Percentiles rank a stretch among this genome's conserved stretches.
These are phyloP conservation scores for Hydriomena furcata DNA, from an alignment of 2,888 invertebrate species.

Conservation along the genomic window DNA sequence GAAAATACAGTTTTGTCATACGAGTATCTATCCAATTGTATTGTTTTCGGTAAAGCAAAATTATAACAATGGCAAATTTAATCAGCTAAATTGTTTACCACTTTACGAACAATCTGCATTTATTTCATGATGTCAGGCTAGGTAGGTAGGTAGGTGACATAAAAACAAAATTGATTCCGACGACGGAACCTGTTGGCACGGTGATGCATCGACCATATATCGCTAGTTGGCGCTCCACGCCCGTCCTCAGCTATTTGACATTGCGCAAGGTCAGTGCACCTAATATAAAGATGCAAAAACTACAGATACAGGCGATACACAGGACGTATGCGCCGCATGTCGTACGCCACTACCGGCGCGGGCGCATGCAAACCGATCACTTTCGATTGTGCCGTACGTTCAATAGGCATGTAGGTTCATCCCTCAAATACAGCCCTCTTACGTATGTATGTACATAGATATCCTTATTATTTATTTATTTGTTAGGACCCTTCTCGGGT, in stretches of 20 bases:
- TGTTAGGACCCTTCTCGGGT: too few species aligned
- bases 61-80: constrained; percentile 6
- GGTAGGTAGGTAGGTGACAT: constrained; percentile 40
- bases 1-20: constrained; percentile 14
- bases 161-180: constrained; percentile 55
- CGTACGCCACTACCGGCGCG: constrained; percentile 54
- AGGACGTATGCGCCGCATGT: constrained; percentile 57
- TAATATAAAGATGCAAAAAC: constrained; percentile 78
- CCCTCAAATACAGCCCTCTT: too few species aligned
- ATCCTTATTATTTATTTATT: too few species aligned
- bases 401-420: background rate
- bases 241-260: constrained; percentile 78
- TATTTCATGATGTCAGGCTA: background rate
- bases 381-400: constrained; percentile 61
- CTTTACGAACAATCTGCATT: background rate
- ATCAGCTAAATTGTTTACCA: constrained; percentile 1
- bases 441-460: too few species aligned
- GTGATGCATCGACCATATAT: constrained; percentile 54
- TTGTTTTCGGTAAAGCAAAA: background rate
- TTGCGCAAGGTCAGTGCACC: constrained; percentile 82
- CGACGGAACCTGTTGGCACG: constrained; percentile 63
- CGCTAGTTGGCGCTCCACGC: constrained; percentile 56
- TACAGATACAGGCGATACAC: constrained; percentile 33
- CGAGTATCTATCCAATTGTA: constrained; percentile 7
- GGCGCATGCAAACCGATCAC: constrained; percentile 70